Percentiles rank a stretch among this genome's conserved stretches.
Evolutionary conservation across 2,113 vertebrate species (phyloP).

Genomic region (Xiphophorus couchianus): DNA sequence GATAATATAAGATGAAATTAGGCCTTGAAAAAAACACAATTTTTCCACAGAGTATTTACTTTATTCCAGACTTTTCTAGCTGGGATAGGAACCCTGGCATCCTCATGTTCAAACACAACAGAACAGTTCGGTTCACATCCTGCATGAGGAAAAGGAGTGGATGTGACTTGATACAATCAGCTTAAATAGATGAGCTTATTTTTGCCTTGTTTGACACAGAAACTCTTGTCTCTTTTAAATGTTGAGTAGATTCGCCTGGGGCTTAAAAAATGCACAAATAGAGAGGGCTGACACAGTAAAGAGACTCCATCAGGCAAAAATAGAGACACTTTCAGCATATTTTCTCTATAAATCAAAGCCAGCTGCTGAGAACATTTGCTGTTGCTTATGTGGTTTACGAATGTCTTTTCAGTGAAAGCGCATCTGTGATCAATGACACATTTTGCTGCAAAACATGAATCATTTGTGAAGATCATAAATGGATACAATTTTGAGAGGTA

Average conservation of each 20-base stretch:
- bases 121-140: constrained; percentile 11
- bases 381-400: constrained; percentile 2
- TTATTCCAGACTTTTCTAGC: background rate
- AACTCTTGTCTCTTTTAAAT: constrained; percentile 55
- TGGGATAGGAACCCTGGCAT: background rate
- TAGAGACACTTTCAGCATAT: constrained; percentile 27
- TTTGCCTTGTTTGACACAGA: constrained; percentile 40
- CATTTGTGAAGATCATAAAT: constrained; percentile 1
- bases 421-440: constrained; percentile 3
- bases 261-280: constrained; percentile 45
- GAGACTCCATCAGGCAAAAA: constrained; percentile 29
- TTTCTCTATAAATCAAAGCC: constrained; percentile 21
- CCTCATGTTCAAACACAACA: constrained; percentile 34
- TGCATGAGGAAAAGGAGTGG: constrained; percentile 5
- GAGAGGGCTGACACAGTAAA: constrained; percentile 35
- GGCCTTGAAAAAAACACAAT: background rate
- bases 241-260: constrained; percentile 33
- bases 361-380: background rate
- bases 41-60: background rate
- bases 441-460: background rate
- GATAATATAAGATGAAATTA: background rate
- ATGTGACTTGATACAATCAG: constrained; percentile 31
- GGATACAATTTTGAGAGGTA: background rate
- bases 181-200: constrained; percentile 44
- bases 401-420: constrained; percentile 9